Evolutionary conservation across 1,140 invertebrate genomes (phyloP), one percentile per base, ranked within the genome.

Genomic region (Laupala kohalensis): DNA sequence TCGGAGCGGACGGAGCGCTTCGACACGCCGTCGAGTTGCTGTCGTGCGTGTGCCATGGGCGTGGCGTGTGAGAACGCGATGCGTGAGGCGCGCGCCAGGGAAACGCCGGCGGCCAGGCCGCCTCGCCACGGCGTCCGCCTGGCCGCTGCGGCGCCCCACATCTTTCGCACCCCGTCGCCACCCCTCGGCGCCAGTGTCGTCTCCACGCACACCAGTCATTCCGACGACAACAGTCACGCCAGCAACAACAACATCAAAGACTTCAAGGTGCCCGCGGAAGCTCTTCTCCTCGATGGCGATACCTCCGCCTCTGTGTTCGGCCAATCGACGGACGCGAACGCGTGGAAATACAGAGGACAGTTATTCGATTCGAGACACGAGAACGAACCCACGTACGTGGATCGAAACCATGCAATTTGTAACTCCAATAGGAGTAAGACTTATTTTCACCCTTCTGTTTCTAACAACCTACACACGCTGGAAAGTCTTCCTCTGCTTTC

Each of bases 401-500:
- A 71, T 78, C 79, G 13, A 76, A 78, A 75, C 80, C 78, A 73
- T 82, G 37, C 37, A 9, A 19, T 53, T 19, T 79, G 83, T 26
- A 72, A 72, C 29, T 5, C 65, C 30, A 67, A 27, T 12, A 23
- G 65, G 25, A 25, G 24, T 24, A 29, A 72, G 63, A 6, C 63
- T 2, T 9, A 9, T 19, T 25, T 19, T 19, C 4, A 78, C 78
- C n/a, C 84, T 84, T 73, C 25, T 9, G 13, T 69, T 19, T 37
- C 25, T 2, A 30, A 30, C 25, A 63, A 67, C 6, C n/a, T 72
- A 19, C 65, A 68, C 2, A 28, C 27, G 4, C 67, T 69, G 71
- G 81, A 84, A 67, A 84, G 83, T 4, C 76, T 87, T 65, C 86
- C 86, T 6, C 79, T 87, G 27, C 77, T 87, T 19, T 81, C 81